These are phyloP conservation scores for Sarotherodon lohbergeri DNA, from an alignment of 2,113 vertebrate species.

Conservation along the genomic window DNA sequence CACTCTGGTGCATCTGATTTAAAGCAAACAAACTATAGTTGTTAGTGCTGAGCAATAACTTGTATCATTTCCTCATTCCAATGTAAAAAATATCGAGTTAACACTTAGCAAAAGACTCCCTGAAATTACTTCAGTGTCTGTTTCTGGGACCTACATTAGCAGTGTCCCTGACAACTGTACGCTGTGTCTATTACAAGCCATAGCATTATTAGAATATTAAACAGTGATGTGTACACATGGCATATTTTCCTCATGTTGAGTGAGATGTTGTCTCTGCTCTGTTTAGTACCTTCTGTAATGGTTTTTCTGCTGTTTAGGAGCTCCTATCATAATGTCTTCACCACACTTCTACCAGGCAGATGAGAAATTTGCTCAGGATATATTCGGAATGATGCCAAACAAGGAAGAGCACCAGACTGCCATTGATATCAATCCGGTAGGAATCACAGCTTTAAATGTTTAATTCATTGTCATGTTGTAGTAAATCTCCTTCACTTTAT, in stretches of 20 bases:
- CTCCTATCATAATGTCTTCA: conserved; percentile 89
- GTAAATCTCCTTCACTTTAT: neutral
- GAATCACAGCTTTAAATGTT: neutral
- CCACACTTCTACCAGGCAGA: conserved; percentile 96
- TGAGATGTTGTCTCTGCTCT: neutral
- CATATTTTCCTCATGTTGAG: neutral
- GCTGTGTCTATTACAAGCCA: neutral
- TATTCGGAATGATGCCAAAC: conserved; percentile 82
- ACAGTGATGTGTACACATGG: neutral
- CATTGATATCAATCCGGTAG: conserved; percentile 89
- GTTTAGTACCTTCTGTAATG: neutral
- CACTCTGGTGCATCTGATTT: neutral
- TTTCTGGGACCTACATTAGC: neutral
- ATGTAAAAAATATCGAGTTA: neutral
- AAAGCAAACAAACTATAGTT: neutral
- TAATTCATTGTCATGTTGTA: neutral
- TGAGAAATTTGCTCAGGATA: conserved; percentile 71
- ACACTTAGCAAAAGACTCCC: neutral
- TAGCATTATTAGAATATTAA: neutral
- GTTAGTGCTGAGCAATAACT: neutral
- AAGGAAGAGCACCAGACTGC: conserved; percentile 84
- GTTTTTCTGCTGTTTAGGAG: conserved; percentile 69
- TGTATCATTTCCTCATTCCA: neutral
- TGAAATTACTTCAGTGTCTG: neutral
- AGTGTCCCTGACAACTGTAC: neutral